Evolutionary conservation across 2,888 invertebrate species (phyloP).

Genomic region (Escarpia spicata): DNA sequence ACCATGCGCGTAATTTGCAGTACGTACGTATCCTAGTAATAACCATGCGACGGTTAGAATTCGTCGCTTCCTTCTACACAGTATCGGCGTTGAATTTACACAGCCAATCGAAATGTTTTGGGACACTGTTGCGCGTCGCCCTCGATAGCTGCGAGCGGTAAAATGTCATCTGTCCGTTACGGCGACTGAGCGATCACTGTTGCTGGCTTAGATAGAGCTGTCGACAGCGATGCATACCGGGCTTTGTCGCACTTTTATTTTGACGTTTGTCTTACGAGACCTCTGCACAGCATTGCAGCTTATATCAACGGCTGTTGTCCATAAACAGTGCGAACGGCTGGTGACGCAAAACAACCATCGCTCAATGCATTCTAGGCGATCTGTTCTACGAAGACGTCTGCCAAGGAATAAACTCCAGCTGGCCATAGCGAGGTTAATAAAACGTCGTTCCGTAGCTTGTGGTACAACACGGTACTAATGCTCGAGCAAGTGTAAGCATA

Average conservation of each 20-base stretch:
- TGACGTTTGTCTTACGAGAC: not conserved
- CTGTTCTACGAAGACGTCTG: not conserved
- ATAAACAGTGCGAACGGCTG: not conserved
- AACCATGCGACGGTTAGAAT: not conserved
- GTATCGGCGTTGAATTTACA: not conserved
- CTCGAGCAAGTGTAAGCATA: not conserved
- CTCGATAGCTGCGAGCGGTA: not conserved
- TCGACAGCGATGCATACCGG: not conserved
- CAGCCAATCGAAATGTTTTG: not conserved
- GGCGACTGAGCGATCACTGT: not conserved
- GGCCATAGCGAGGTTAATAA: too few species aligned
- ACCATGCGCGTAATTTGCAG: not conserved
- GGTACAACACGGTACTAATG: not conserved
- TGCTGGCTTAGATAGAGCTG: not conserved
- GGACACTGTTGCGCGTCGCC: not conserved
- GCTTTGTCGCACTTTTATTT: not conserved
- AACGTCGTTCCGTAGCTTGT: too few species aligned
- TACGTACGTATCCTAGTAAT: not conserved
- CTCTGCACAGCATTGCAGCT: not conserved
- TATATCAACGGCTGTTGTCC: not conserved
- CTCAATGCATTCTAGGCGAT: not conserved
- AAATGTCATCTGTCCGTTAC: not conserved
- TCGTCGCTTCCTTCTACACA: not conserved
- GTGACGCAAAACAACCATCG: not conserved
- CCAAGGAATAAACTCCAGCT: not conserved